Evolutionary conservation across 1,140 invertebrate genomes (phyloP), one percentile per base, ranked within the genome.

Genomic region (Bombus pyrosoma): DNA sequence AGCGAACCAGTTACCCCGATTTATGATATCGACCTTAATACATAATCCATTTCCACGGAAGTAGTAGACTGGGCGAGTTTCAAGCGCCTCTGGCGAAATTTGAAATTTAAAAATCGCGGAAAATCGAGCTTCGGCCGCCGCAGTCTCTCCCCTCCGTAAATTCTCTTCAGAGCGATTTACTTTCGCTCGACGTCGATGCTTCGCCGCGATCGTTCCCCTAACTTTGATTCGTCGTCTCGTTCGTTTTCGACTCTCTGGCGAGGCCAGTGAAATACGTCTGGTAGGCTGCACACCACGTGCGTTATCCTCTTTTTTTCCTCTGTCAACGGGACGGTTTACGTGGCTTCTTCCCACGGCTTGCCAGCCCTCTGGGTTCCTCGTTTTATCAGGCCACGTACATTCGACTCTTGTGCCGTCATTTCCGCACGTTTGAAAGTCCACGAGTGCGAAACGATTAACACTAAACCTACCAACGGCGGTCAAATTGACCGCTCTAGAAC

Each of bases 11-110:
- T 47, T 37, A 53, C 10, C 47, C 22, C 66, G 78, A 81, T 81
- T 81, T 73, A 32, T 81, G 69, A 41, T 62, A 59, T 41, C 53
- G 80, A 81, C 80, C 80, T 73, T 62, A 62, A 81, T 81, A 34
- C 80, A 41, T 59, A 81, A 81, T 81, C 66, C 47, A 53, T 57
- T 59, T 32, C 37, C 18, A 28, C 22, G 53, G 53, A 41, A 62
- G 41, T 15, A 39, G 10, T 39, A n/a, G 37, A 68, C 34, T 1
- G 34, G 1, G 12, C 22, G 32, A 34, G 28, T 15, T 57, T 37
- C 53, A 6, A 37, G 18, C 32, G 28, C 1, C 34, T 25, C 2
- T 34, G 34, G 18, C 41, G 1, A 59, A 76, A 76, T 76, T 39
- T 59, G 53, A 39, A 76, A 76, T 76, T 39, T 59, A 62, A 39